Percentiles rank a stretch among this genome's conserved stretches.
Evolutionary conservation across 2,113 vertebrate species (phyloP).

Genomic region (Stercorarius parasiticus): DNA sequence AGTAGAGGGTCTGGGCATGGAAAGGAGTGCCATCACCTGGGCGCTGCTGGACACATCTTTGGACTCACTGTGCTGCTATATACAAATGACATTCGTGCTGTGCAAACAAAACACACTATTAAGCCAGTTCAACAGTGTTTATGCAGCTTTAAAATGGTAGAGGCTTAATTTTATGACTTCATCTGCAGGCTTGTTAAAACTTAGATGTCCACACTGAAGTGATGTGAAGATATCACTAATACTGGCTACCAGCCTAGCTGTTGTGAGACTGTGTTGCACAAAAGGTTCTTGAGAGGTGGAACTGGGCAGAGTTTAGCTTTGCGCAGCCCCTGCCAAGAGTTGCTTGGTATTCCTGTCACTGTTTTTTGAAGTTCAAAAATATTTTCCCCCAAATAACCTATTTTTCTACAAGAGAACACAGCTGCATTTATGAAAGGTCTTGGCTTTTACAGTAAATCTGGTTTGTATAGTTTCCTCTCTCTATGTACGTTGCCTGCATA

Average conservation of each 20-base stretch:
- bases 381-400: background rate
- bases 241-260: background rate
- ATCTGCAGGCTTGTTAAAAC: background rate
- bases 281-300: background rate
- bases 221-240: background rate
- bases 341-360: background rate
- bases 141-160: background rate
- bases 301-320: background rate
- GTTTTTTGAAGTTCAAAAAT: background rate
- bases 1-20: background rate
- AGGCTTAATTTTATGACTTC: background rate
- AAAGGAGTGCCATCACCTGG: background rate
- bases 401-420: background rate
- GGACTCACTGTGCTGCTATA: background rate
- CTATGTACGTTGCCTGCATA: background rate
- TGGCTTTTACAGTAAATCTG: conserved; percentile 1
- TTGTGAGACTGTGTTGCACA: background rate
- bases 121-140: background rate
- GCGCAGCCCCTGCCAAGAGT: background rate
- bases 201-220: background rate
- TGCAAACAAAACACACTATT: background rate
- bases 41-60: background rate
- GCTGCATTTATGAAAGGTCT: background rate
- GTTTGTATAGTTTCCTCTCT: background rate
- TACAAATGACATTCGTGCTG: fast-evolving